Evolutionary conservation across 2,888 invertebrate genomes (phyloP).

Genomic region (Drosophila neotestacea): DNA sequence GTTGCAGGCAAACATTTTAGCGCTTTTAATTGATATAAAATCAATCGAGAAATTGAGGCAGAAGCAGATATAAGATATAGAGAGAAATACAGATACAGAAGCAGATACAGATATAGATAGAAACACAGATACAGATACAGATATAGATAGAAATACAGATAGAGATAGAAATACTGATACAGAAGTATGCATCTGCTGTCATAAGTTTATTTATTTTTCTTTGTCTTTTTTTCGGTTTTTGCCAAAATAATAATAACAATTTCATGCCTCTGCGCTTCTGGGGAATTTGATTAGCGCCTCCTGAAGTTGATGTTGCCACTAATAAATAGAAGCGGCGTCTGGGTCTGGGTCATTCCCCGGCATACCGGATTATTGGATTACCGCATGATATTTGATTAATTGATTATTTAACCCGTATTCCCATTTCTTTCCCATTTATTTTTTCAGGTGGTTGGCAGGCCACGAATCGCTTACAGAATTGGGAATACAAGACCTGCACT

Average conservation of each 20-base stretch:
- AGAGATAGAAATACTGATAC: constrained; percentile 5
- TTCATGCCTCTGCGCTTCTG: constrained; percentile 36
- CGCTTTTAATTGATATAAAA: constrained; percentile 68
- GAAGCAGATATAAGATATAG: constrained; percentile 6
- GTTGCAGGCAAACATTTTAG: constrained; percentile 73
- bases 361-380: constrained; percentile 45
- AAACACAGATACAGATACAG: constrained; percentile 4
- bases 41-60: background rate
- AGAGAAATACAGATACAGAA: constrained; percentile 2
- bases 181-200: constrained; percentile 20
- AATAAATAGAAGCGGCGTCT: background rate
- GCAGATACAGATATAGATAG: constrained; percentile 7
- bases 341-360: constrained; percentile 50
- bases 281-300: constrained; percentile 48
- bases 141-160: constrained; percentile 14
- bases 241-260: constrained; percentile 30
- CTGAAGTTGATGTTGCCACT: constrained; percentile 3
- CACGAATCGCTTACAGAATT: constrained; percentile 76
- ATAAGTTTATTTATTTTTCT: constrained; percentile 9
- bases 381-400: constrained; percentile 48
- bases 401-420: constrained; percentile 4
- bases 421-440: constrained; percentile 17
- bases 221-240: constrained; percentile 8
- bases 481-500: constrained; percentile 83
- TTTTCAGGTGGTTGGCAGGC: constrained; percentile 83